These are phyloP conservation scores for Melipona quadrifasciata DNA, from an alignment of 1,140 invertebrate species.

Conservation along the genomic window DNA sequence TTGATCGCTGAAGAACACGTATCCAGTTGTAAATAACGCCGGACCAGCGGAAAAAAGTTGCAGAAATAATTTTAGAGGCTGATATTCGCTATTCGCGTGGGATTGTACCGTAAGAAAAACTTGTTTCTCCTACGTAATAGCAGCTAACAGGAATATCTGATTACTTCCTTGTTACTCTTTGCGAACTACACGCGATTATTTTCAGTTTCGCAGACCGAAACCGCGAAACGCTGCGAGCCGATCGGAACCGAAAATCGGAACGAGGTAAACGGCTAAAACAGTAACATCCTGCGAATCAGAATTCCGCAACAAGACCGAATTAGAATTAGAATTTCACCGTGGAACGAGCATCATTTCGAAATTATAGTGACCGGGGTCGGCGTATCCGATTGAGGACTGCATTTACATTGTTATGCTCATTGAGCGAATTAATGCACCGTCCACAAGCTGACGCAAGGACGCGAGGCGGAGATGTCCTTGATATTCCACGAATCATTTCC, in stretches of 20 bases:
- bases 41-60: background rate
- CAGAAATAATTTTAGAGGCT: background rate
- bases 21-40: background rate
- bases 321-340: constrained; percentile 28
- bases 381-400: constrained; percentile 57
- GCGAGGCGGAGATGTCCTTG: constrained; percentile 66
- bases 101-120: constrained; percentile 7
- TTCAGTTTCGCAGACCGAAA: background rate
- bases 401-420: constrained; percentile 66
- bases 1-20: background rate
- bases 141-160: background rate
- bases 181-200: background rate
- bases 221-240: background rate
- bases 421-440: constrained; percentile 68
- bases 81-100: background rate
- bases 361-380: constrained; percentile 30
- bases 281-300: background rate
- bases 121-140: background rate
- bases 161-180: background rate
- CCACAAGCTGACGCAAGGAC: constrained; percentile 60
- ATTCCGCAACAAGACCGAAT: background rate
- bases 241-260: background rate
- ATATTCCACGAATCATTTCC: constrained; percentile 43
- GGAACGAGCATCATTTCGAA: constrained; percentile 41
- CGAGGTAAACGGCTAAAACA: background rate